These are phyloP conservation scores for Astreopora myriophthalma DNA, from an alignment of 64 coral and sea anemone species.

Conservation along the genomic window DNA sequence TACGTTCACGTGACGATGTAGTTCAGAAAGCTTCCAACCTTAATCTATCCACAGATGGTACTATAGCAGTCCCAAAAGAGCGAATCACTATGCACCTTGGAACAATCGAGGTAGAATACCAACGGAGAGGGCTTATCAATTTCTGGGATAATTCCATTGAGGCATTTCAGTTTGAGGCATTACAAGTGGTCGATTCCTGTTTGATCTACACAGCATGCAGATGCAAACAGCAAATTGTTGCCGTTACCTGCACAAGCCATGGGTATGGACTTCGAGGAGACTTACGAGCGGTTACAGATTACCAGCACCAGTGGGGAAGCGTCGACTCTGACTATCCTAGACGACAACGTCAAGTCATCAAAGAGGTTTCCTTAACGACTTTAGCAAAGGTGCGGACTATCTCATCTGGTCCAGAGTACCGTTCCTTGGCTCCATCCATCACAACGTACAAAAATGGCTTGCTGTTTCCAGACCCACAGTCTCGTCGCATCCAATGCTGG, in stretches of 20 bases:
- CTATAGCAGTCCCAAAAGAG: constrained; percentile 15
- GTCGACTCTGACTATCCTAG: constrained; percentile 23
- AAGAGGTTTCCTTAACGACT: constrained; percentile 50
- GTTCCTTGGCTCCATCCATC: constrained; percentile 39
- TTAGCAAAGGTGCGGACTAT: constrained; percentile 28
- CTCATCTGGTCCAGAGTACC: constrained; percentile 41
- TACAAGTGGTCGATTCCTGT: constrained; percentile 37
- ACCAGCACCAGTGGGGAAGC: constrained; percentile 46
- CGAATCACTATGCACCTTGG: constrained; percentile 1
- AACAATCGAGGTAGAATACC: constrained; percentile 32
- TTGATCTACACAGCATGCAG: constrained; percentile 44
- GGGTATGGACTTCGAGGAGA: constrained; percentile 71
- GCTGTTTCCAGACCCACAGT: constrained; percentile 34
- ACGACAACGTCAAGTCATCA: constrained; percentile 23
- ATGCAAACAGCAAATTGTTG: constrained; percentile 25
- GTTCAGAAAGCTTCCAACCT: neutral
- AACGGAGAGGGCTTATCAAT: constrained; percentile 27
- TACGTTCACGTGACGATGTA: constrained; percentile 34
- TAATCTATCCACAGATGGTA: constrained; percentile 11
- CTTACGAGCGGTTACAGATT: constrained; percentile 18
- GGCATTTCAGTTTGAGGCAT: constrained; percentile 39
- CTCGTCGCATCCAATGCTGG: constrained; percentile 42
- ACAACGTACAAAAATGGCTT: constrained; percentile 44
- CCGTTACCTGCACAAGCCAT: constrained; percentile 39
- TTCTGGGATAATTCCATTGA: constrained; percentile 34